Evolutionary conservation across 1,140 invertebrate genomes (phyloP).

Genomic region (Acromyrmex heyeri): DNA sequence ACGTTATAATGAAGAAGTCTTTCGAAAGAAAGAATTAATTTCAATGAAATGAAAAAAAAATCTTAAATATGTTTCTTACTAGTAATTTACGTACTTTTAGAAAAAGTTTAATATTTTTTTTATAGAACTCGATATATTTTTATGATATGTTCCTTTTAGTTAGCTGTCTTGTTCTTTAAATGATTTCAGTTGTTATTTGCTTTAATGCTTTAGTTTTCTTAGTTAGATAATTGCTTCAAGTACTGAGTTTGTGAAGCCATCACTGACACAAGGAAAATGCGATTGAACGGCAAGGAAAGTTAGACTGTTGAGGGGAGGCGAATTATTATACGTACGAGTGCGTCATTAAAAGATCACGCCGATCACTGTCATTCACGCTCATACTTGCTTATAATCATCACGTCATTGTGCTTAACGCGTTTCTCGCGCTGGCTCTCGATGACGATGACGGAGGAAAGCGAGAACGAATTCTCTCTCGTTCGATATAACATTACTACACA

Average conservation of each 20-base stretch:
- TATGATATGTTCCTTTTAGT: background rate
- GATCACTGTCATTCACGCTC: slow-evolving; percentile 64
- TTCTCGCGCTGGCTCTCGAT: slow-evolving; percentile 31
- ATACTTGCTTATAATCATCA: slow-evolving; percentile 57
- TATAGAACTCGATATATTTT: slow-evolving; percentile 18
- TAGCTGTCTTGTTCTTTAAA: background rate
- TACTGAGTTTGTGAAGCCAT: slow-evolving; percentile 12
- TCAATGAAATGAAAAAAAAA: background rate
- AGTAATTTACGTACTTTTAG: background rate
- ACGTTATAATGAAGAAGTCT: background rate
- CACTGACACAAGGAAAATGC: slow-evolving; percentile 12
- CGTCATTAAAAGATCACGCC: slow-evolving; percentile 51
- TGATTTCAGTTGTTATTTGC: slow-evolving; percentile 25
- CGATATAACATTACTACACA: background rate
- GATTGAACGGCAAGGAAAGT: background rate
- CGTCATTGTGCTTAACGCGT: slow-evolving; percentile 59
- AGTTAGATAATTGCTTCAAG: background rate
- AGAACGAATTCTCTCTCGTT: slow-evolving; percentile 42
- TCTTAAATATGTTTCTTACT: background rate
- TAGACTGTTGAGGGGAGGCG: slow-evolving; percentile 7
- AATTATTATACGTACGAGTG: slow-evolving; percentile 19
- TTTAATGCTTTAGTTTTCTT: slow-evolving; percentile 9
- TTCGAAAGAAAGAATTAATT: background rate
- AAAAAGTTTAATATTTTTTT: background rate
- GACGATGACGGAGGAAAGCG: slow-evolving; percentile 48